Conservation (phyloP, 2,113 vertebrate genomes). For the Isichthys henryi region DNA sequence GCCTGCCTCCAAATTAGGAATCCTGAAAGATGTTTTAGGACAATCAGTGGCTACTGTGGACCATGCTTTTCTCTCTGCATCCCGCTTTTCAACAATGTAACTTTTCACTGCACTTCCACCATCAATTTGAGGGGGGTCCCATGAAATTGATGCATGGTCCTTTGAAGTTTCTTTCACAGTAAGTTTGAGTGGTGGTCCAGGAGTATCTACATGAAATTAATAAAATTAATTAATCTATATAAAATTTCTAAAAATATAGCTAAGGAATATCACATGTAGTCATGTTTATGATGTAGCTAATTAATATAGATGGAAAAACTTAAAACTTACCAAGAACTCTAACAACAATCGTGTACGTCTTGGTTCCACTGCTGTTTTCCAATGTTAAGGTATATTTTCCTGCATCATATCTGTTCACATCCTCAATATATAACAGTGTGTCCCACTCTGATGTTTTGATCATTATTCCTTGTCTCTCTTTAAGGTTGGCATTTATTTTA, state of each 20-base stretch:
- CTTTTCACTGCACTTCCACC: slow-evolving; percentile 90
- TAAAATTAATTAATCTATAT: not conserved
- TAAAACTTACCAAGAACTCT: slow-evolving; percentile 88
- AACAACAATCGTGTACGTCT: slow-evolving; percentile 86
- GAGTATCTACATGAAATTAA: slow-evolving; percentile 68
- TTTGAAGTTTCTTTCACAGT: slow-evolving; percentile 83
- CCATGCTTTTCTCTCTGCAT: slow-evolving; percentile 96
- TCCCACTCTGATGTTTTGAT: slow-evolving; percentile 94
- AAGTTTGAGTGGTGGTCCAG: slow-evolving; percentile 85
- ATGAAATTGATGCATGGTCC: slow-evolving; percentile 78
- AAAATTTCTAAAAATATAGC: not conserved
- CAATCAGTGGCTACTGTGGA: slow-evolving; percentile 85
- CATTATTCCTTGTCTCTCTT: slow-evolving; percentile 78
- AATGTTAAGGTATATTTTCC: slow-evolving; percentile 89
- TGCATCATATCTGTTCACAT: slow-evolving; percentile 90
- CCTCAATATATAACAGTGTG: slow-evolving; percentile 81
- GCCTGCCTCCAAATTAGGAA: slow-evolving; percentile 84
- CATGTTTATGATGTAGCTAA: not conserved
- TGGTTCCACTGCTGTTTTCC: slow-evolving; percentile 89
- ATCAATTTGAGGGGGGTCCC: slow-evolving; percentile 86
- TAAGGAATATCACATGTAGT: not conserved
- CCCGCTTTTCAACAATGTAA: slow-evolving; percentile 93
- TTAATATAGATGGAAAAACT: not conserved
- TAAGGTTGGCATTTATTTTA: slow-evolving; percentile 80
- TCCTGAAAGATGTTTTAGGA: slow-evolving; percentile 81